A percentile compares a stretch with the other conserved stretches of the same genome.
Conservation (phyloP, 2,113 vertebrate genomes). For the Rhombomys opimus region DNA sequence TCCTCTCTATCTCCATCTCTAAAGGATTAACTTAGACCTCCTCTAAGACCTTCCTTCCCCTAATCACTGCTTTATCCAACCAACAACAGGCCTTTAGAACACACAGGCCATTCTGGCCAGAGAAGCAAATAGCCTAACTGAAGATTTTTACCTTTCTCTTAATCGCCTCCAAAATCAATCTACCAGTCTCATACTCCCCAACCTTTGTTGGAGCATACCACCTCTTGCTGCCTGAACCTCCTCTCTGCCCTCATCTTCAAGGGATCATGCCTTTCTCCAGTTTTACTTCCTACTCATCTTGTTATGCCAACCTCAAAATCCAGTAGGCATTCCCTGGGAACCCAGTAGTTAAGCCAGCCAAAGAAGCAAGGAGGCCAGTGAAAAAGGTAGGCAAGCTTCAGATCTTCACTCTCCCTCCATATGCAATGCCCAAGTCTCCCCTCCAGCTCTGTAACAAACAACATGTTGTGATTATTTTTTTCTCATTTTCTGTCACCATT, state of each 20-base stretch:
- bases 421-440: background rate
- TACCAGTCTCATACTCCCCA: background rate
- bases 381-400: background rate
- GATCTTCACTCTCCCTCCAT: background rate
- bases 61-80: background rate
- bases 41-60: background rate
- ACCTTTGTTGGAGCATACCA: background rate
- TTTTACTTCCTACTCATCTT: background rate
- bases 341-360: background rate
- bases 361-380: background rate
- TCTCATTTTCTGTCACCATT: background rate
- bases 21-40: background rate
- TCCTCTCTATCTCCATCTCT: background rate
- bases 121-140: background rate
- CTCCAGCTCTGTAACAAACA: background rate
- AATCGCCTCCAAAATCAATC: background rate
- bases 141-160: background rate
- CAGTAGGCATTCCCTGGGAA: background rate
- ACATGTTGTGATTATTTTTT: background rate
- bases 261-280: background rate
- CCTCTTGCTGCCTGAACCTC: background rate
- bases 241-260: background rate
- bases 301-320: background rate
- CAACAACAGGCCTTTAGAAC: background rate
- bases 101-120: background rate